Conservation (phyloP, 2,888 invertebrate species). For the Acanthoscelides obtectus region DNA sequence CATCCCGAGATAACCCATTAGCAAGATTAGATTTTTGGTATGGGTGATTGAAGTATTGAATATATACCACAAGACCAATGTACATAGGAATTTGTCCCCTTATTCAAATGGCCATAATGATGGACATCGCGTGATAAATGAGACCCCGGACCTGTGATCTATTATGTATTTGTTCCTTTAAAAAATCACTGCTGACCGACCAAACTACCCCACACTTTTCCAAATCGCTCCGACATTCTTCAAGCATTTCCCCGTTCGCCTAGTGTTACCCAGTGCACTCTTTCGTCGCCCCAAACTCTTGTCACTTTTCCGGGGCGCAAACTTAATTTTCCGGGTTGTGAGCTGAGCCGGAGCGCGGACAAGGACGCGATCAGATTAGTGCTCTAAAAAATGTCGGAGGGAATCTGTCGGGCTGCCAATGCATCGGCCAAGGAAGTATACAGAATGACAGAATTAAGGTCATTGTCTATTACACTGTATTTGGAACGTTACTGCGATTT, state of each 20-base stretch:
- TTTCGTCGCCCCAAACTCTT: neutral
- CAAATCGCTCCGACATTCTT: neutral
- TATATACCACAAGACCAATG: too few species aligned
- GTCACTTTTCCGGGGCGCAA: conserved; percentile 35
- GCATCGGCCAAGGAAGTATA: too few species aligned
- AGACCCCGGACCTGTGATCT: too few species aligned
- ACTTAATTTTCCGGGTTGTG: conserved; percentile 50
- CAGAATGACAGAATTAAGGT: too few species aligned
- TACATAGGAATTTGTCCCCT: too few species aligned
- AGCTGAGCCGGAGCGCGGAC: conserved; percentile 44
- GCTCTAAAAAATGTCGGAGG: conserved; percentile 3
- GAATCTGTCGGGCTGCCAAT: conserved; percentile 31
- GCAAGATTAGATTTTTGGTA: too few species aligned
- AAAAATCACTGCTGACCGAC: neutral
- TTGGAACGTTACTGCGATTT: too few species aligned
- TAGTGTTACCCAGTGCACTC: neutral
- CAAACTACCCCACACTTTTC: neutral
- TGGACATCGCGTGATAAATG: too few species aligned
- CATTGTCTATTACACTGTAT: too few species aligned
- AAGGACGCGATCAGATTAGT: conserved; percentile 48
- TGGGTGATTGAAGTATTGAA: too few species aligned
- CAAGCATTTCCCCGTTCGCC: neutral
- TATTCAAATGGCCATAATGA: too few species aligned
- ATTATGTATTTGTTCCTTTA: neutral
- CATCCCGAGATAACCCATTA: too few species aligned